Evolutionary conservation across 1,140 invertebrate species (phyloP), one percentile per base, ranked within the genome.

Genomic region (Nebria ingens): DNA sequence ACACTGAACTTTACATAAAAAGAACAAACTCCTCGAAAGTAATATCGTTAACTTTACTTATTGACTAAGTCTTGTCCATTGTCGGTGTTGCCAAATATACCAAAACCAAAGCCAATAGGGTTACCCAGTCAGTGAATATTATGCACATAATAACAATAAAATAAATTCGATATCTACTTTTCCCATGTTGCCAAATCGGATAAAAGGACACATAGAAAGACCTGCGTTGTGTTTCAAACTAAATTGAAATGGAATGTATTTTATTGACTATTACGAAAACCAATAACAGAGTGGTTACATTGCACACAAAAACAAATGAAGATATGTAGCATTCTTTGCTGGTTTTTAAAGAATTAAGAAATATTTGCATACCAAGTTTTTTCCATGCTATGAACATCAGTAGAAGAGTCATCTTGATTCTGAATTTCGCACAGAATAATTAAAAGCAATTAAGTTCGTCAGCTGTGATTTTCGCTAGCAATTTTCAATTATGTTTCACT

Each of bases 371-470:
- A 34, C n/a, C n/a, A 34, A 34, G 6, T 34, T 34, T 34, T 34
- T 34, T 34, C 25, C n/a, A 6, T 34, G 25, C 25, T 34, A 6
- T n/a, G n/a, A n/a, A 34, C n/a, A 34, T 34, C 25, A 6, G 25
- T 34, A 34, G 6, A n/a, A 34, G 25, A 34, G n/a, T 34, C 25
- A n/a, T 34, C 25, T 34, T n/a, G 6, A n/a, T 6, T 6, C n/a
- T 34, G 25, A 34, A 34, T 34, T 34, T n/a, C n/a, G 25, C 25
- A 34, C 25, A 17, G 40, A 45, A 45, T 45, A 45, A 45, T 45
- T 45, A 45, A 45, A 45, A 45, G 40, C 40, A 45, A 45, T 45
- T 45, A 45, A 45, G 40, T 17, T 12, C 6, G 17, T 12, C 40
- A 45, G 40, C 40, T 45, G 40, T 17, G 40, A 45, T 45, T 45